A percentile compares a stretch with the other conserved stretches of the same genome.
phyloP scores from a whole-genome alignment of 2,113 vertebrate genomes.

The Elgaria multicarinata region DNA sequence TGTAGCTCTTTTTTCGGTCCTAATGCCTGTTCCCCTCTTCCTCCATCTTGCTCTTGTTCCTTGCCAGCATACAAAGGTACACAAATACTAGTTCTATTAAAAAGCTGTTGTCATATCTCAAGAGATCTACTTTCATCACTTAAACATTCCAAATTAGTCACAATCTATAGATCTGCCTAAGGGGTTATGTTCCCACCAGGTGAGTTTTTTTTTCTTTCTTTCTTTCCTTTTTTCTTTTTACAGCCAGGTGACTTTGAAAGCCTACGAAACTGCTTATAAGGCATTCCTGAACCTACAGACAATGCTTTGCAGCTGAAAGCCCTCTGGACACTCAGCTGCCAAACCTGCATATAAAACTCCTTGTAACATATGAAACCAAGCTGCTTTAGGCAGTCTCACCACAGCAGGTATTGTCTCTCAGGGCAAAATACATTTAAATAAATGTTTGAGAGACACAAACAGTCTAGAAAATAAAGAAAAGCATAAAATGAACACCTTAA shows the following conservation, averaged over 20 bases:
- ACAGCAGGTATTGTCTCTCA: not conserved
- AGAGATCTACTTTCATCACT: not conserved
- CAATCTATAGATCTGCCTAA: not conserved
- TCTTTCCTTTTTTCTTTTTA: too few species aligned
- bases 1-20: not conserved
- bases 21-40: too few species aligned
- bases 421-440: not conserved
- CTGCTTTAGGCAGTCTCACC: not conserved
- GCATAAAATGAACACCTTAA: not conserved
- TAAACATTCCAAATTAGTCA: not conserved
- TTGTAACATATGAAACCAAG: not conserved
- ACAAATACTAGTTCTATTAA: not conserved
- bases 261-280: not conserved
- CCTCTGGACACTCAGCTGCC: not conserved
- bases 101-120: not conserved
- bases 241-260: not conserved
- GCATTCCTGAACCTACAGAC: not conserved
- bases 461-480: not conserved
- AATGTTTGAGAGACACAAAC: not conserved
- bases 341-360: not conserved
- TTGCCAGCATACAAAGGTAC: not conserved
- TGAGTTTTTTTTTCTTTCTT: too few species aligned
- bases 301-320: not conserved
- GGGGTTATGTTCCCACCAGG: not conserved
- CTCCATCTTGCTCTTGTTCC: too few species aligned